Evolutionary conservation across 92 coral and sea anemone species (phyloP).

Genomic region (Umimayanthus kanabou): DNA sequence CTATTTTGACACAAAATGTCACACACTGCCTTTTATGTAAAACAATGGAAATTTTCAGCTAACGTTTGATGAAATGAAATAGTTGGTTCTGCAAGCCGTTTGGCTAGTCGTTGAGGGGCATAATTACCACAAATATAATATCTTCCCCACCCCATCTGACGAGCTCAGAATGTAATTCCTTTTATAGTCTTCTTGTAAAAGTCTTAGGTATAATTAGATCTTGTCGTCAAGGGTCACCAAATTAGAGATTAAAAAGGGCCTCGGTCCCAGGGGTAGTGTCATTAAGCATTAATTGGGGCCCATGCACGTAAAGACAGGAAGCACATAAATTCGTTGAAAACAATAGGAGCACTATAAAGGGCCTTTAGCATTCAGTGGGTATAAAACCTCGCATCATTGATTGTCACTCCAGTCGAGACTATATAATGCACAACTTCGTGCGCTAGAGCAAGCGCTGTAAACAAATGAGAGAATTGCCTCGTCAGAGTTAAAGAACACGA

Average conservation of each 20-base stretch:
- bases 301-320: slow-evolving; percentile 96
- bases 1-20: slow-evolving; percentile 53
- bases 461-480: slow-evolving; percentile 19
- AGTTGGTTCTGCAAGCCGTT: slow-evolving; percentile 49
- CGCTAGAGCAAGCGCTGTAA: slow-evolving; percentile 35
- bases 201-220: slow-evolving; percentile 90
- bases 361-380: slow-evolving; percentile 76
- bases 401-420: slow-evolving; percentile 54
- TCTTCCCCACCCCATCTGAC: slow-evolving; percentile 78
- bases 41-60: slow-evolving; percentile 73
- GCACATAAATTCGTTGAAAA: slow-evolving; percentile 88
- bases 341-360: slow-evolving; percentile 87
- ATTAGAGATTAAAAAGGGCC: slow-evolving; percentile 89
- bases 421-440: slow-evolving; percentile 37
- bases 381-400: slow-evolving; percentile 72
- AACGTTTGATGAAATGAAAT: slow-evolving; percentile 38
- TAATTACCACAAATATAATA: slow-evolving; percentile 75
- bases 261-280: slow-evolving; percentile 92
- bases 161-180: slow-evolving; percentile 73
- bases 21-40: slow-evolving; percentile 51
- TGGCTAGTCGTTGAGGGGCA: slow-evolving; percentile 59
- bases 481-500: slow-evolving; percentile 60
- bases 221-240: slow-evolving; percentile 88
- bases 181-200: slow-evolving; percentile 82
- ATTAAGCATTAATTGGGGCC: slow-evolving; percentile 94